Evolutionary conservation across 2,888 invertebrate genomes (phyloP), one percentile per base, ranked within the genome.

Genomic region (Melinopterus prodromus): DNA sequence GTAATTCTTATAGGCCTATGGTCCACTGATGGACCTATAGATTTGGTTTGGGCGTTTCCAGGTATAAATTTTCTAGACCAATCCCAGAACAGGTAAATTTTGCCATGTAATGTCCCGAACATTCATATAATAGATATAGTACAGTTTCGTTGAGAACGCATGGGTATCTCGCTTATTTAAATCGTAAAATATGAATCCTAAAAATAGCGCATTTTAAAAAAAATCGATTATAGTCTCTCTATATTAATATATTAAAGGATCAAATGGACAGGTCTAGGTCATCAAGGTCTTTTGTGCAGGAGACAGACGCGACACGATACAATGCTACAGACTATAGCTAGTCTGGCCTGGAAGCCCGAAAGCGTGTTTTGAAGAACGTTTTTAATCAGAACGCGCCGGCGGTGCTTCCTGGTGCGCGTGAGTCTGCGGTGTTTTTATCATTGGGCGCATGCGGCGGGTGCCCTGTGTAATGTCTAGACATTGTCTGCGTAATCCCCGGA

Each of bases 401-500:
- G 9, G 38, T 6, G 53, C 53, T 53, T 53, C 53, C 53, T 53
- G 53, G 53, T 53, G 53, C 53, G 53, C 53, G 53, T 53, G 53
- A 53, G 53, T 53, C 53, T 53, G 53, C 53, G 74, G 74, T 35
- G 36, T 35, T 37, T 74, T 74, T 74, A 35, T 74, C 74, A 36
- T 74, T 9, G 35, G 74, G 37, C 74, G 74, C 74, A 74, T 74
- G 37, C 37, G 37, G 37, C 35, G n/a, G 36, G 78, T 53, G 75
- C 71, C 74, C 80, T 79, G 78, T 78, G 79, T 80, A 80, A 80
- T 81, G 84, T 84, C 85, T 85, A 84, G 84, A 84, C 85, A 82
- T 77, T 82, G 84, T 84, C 84, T 84, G 84, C 80, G 81, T 83
- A 84, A 84, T 83, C 82, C 81, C 78, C 84, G 82, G 84, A 84